Evolutionary conservation across 2,113 vertebrate species (phyloP), one percentile per base, ranked within the genome.

Genomic region (Phrynosoma platyrhinos): DNA sequence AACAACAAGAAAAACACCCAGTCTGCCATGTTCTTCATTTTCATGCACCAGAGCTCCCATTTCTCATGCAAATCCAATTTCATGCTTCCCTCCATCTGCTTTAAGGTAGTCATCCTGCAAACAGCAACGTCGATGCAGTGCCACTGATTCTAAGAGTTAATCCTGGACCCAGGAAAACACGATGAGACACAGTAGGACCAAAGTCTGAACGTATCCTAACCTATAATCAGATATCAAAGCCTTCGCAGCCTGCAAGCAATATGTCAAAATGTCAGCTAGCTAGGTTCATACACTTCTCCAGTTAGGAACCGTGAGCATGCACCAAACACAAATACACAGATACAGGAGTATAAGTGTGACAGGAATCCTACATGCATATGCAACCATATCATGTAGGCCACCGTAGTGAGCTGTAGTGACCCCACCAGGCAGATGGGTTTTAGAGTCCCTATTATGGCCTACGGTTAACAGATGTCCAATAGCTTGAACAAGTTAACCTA

Each of bases 31-130:
- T 75, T 14, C 40, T 58, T 25, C 52, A 21, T 75, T 30, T 76
- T 76, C 30, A 64, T 62, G 1, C 42, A 72, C 16, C 53, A 66
- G 27, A 58, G 71, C 36, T 10, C 10, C 74, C 53, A 32, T 18
- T 47, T 77, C 55, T 76, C 53, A 85, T 62, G 79, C 79, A 81
- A 64, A 81, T 81, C 79, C 79, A 64, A 66, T 81, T 81, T 81
- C 79, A 64, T 64, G 79, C 79, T 81, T 40, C 20, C 21, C 79
- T 81, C 79, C 32, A 18, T 64, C 79, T 64, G n/a, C 12, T 32
- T 81, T 81, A 40, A 64, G 79, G 79, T 25, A 58, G 40, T 40
- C 9, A 81, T 81, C 79, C 79, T 66, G 20, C 79, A 81, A 81
- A 36, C 79, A 40, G 79, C n/a, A 64, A 81, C 58, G 21, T 81